A percentile compares a stretch with the other conserved stretches of the same genome.
Evolutionary conservation across 2,888 invertebrate genomes (phyloP).

Genomic region (Polydesmus complanatus): DNA sequence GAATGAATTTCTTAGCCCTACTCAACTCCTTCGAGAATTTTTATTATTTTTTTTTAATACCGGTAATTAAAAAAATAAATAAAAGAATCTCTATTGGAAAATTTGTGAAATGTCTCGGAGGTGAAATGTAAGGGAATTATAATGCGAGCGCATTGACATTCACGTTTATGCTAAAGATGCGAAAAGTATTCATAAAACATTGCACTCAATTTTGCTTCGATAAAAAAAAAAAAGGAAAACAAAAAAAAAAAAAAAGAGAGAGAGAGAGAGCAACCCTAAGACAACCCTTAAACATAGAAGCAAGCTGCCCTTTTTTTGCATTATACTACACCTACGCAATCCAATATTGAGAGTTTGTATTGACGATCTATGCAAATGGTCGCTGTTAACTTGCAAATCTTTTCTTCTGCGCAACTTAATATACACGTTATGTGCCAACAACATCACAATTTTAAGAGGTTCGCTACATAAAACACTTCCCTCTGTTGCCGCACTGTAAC

Average conservation of each 20-base stretch:
- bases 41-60: no score
- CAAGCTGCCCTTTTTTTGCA: background rate
- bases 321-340: background rate
- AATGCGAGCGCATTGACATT: background rate
- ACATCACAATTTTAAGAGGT: background rate
- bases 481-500: no score
- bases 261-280: no score
- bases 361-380: conserved; percentile 3
- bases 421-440: background rate
- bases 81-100: background rate
- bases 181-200: background rate
- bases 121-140: background rate
- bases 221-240: no score
- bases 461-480: background rate
- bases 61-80: no score
- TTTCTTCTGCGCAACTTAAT: conserved; percentile 3
- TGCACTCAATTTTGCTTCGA: no score
- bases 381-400: conserved; percentile 13
- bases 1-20: no score
- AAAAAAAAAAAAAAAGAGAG: no score
- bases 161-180: background rate
- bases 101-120: background rate
- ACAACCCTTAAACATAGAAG: no score
- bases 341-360: background rate
- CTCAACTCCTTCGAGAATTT: no score